These are phyloP conservation scores for Progne subis DNA, from an alignment of 2,113 vertebrate genomes.

Conservation along the genomic window DNA sequence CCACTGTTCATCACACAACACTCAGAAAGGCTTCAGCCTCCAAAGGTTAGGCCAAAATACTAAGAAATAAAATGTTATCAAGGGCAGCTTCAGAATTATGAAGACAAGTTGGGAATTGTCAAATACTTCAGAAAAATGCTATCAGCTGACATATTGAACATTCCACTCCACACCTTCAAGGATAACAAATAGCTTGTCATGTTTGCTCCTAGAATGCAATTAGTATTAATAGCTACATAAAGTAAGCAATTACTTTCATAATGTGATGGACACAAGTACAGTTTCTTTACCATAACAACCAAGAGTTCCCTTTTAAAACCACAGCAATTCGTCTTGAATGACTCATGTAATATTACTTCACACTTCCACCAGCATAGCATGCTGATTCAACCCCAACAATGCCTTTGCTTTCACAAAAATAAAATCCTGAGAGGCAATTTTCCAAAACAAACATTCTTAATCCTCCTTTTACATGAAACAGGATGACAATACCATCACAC, in stretches of 20 bases:
- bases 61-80: not conserved
- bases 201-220: not conserved
- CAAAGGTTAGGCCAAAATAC: not conserved
- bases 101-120: not conserved
- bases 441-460: slow-evolving; percentile 16
- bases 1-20: not conserved
- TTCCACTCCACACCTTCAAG: not conserved
- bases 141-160: not conserved
- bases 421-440: not conserved
- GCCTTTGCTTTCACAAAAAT: not conserved
- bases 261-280: not conserved
- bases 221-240: slow-evolving; percentile 27
- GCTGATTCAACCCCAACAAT: not conserved
- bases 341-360: not conserved
- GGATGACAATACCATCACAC: not conserved
- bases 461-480: not conserved
- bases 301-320: not conserved
- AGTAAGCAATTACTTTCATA: slow-evolving; percentile 36
- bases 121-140: not conserved
- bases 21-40: not conserved
- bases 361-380: not conserved
- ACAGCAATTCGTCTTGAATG: not conserved
- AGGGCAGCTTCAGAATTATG: not conserved
- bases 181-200: not conserved
- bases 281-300: slow-evolving; percentile 5